A percentile compares a stretch with the other conserved stretches of the same genome.
Conservation (phyloP, 2,113 vertebrate species). For the Scomber colias region DNA sequence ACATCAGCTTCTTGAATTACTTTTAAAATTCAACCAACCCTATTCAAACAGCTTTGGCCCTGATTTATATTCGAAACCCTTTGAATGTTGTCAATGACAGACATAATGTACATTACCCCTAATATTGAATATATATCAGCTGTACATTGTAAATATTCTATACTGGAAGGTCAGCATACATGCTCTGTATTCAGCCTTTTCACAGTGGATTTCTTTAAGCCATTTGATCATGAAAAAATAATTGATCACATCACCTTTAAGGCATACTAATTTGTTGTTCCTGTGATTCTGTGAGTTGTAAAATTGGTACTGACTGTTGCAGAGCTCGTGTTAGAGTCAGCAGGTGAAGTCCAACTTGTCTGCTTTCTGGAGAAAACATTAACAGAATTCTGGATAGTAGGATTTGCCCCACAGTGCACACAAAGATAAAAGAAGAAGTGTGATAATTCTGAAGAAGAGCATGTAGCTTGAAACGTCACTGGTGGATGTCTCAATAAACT, state of each 20-base stretch:
- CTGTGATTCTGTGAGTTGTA: conserved; percentile 2
- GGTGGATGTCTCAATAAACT: no score
- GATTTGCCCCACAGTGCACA: neutral
- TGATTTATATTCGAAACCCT: neutral
- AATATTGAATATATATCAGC: neutral
- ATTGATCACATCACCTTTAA: conserved; percentile 1
- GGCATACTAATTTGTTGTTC: neutral
- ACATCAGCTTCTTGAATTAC: neutral
- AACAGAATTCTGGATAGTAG: no score
- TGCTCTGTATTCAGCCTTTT: neutral
- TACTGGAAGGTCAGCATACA: no score
- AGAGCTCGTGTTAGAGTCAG: conserved; percentile 11
- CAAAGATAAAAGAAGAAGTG: no score
- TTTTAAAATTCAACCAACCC: neutral
- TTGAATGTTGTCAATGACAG: neutral
- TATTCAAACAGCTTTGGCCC: neutral
- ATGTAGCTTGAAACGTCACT: no score
- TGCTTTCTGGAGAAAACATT: no score
- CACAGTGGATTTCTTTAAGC: neutral
- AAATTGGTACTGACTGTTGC: conserved; percentile 26
- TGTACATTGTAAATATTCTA: neutral
- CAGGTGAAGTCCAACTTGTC: neutral
- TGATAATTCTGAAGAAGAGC: no score
- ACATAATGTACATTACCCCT: neutral
- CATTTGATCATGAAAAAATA: neutral